Base-by-base conservation (phyloP, 1,140 invertebrate genomes). In the Nasonia giraulti region DNA sequence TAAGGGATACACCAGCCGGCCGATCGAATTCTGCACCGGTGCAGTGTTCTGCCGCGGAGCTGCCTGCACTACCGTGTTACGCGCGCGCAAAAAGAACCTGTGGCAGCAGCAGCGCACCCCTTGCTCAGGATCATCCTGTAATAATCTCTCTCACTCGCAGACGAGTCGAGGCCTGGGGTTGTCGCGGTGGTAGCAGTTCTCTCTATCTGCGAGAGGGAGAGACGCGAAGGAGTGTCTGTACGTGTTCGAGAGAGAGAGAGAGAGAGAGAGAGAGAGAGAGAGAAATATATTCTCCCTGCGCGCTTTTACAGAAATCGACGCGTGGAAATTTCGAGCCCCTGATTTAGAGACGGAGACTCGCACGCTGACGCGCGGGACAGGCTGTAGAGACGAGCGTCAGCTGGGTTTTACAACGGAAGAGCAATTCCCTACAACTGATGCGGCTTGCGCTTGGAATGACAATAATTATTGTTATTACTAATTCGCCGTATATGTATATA, bases 341-440 rank as follows among this genome's bases (percentile, higher is more conserved):
- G 40, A 44, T 44, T 8, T 44, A 44, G 7, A 40, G 40, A 44
- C 0, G 8, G 40, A 44, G 40, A 44, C 40, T 44, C 8, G 5
- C 10, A 44, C 8, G 40, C 40, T 44, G 40, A 44, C 40, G 40
- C 8, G 6, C 6, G n/a, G n/a, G n/a, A n/a, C n/a, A n/a, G n/a
- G n/a, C n/a, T n/a, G n/a, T n/a, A 14, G 69, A 31, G 23, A 7
- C 69, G 20, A 87, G 88, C 88, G 90, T 90, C 90, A 91, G 90
- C 90, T 91, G 90, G 89, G 85, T 87, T 90, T 90, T 90, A 91
- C 89, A 89, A 87, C 89, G 87, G 83, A 62, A 1, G 62, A 62
- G 17, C 55, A 62, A 62, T 62, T n/a, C n/a, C n/a, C 55, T 6
- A n/a, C 20, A 62, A 62, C 55, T 7, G 20, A 44, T 44, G 55